Percentiles rank a stretch among this genome's conserved stretches.
Conservation (phyloP, 2,797 vertebrate species). For the Decapterus maruadsi region DNA sequence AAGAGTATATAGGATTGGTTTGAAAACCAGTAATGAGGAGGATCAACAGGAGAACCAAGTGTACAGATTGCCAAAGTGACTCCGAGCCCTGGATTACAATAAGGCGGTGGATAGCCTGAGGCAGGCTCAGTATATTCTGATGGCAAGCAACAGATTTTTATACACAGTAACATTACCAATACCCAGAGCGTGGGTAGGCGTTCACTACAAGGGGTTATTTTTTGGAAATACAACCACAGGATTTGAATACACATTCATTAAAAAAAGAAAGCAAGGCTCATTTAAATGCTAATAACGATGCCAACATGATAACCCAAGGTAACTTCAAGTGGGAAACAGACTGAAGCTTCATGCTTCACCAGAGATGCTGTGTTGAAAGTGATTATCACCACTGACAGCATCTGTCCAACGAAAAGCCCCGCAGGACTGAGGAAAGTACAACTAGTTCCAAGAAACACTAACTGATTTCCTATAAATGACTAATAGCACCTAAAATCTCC, state of each 20-base stretch:
- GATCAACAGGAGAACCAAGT: neutral
- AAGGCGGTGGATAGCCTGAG: neutral
- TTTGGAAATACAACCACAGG: too few species aligned
- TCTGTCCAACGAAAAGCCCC: neutral
- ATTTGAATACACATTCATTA: neutral
- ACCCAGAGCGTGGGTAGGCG: neutral
- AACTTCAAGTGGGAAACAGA: constrained; percentile 3
- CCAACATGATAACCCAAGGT: neutral
- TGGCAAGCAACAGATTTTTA: neutral
- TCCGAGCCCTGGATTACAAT: neutral
- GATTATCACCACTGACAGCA: constrained; percentile 10
- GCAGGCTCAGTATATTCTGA: neutral
- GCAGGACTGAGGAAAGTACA: neutral
- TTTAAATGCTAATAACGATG: neutral
- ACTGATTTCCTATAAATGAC: neutral
- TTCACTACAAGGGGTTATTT: too few species aligned
- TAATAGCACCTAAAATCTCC: neutral
- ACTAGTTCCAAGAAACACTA: neutral
- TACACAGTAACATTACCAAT: neutral
- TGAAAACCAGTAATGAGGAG: neutral
- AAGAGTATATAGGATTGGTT: neutral
- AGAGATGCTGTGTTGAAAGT: constrained; percentile 9
- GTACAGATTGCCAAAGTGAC: too few species aligned
- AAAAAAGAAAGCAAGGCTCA: neutral
- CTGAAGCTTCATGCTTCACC: neutral